Percentiles rank a stretch among this genome's conserved stretches.
phyloP scores from a whole-genome alignment of 2,797 vertebrate genomes.

The Furcifer pardalis region DNA sequence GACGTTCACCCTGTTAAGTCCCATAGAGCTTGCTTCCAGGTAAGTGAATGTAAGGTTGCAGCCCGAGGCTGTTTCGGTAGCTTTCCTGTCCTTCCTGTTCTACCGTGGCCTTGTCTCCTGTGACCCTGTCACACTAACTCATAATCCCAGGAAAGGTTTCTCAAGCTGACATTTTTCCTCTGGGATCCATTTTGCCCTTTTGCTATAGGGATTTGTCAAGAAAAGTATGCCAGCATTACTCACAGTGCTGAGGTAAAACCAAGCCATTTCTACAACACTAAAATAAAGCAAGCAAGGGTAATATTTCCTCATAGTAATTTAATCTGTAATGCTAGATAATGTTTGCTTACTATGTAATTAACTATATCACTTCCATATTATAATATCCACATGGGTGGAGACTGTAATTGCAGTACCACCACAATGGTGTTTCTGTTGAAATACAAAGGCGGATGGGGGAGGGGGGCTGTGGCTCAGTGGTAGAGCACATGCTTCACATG shows the following conservation, averaged over 20 bases:
- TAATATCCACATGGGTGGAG: too few relatives aligned
- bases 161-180: neutral
- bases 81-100: slow-evolving; percentile 6
- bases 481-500: too few relatives aligned
- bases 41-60: slow-evolving; percentile 6
- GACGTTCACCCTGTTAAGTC: neutral
- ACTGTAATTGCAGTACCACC: too few relatives aligned
- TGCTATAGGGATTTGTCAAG: slow-evolving; percentile 11
- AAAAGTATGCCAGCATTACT: slow-evolving; percentile 1
- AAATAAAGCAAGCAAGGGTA: neutral
- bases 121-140: slow-evolving; percentile 2
- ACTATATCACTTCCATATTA: too few relatives aligned
- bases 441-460: too few relatives aligned
- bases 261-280: neutral
- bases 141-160: neutral
- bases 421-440: too few relatives aligned
- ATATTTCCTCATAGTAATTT: neutral
- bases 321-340: neutral
- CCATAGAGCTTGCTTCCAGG: neutral
- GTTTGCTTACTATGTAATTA: neutral
- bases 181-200: neutral
- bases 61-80: neutral
- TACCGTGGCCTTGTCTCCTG: slow-evolving; percentile 11
- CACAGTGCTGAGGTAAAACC: neutral
- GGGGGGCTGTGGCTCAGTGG: too few relatives aligned